These are phyloP conservation scores for Myrmecophaga tridactyla DNA, from an alignment of 2,113 vertebrate genomes.

Conservation along the genomic window DNA sequence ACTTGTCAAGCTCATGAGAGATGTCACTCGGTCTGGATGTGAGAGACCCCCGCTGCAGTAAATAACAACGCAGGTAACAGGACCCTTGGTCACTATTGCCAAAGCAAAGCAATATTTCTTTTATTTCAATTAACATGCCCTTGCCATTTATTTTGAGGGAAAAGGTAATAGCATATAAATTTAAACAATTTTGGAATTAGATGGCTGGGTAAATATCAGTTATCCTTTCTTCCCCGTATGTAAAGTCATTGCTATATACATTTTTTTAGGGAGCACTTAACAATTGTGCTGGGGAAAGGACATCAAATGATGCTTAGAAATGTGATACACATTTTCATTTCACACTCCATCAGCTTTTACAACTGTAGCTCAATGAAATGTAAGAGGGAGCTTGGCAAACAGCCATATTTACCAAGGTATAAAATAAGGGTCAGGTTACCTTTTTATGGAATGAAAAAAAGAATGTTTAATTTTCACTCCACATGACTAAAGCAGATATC, in stretches of 20 bases:
- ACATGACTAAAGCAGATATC: slow-evolving; percentile 69
- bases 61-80: neutral
- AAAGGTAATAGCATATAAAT: slow-evolving; percentile 25
- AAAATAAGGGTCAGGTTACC: slow-evolving; percentile 80
- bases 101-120: neutral
- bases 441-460: slow-evolving; percentile 52
- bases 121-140: slow-evolving; percentile 62
- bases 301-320: slow-evolving; percentile 90
- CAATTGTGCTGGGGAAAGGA: slow-evolving; percentile 84
- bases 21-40: neutral
- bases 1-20: neutral
- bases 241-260: slow-evolving; percentile 77
- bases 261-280: slow-evolving; percentile 77
- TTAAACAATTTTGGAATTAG: slow-evolving; percentile 67
- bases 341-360: slow-evolving; percentile 92
- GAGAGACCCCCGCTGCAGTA: neutral
- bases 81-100: neutral
- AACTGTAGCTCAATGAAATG: slow-evolving; percentile 83
- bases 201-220: slow-evolving; percentile 78
- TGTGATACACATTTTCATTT: slow-evolving; percentile 93
- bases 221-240: slow-evolving; percentile 78
- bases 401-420: slow-evolving; percentile 82
- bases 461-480: slow-evolving; percentile 76
- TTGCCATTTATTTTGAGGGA: slow-evolving; percentile 61
- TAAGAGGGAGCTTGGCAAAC: slow-evolving; percentile 82